A percentile compares a stretch with the other conserved stretches of the same genome.
Evolutionary conservation across 2,113 vertebrate species (phyloP).

Genomic region (Xenopus borealis): DNA sequence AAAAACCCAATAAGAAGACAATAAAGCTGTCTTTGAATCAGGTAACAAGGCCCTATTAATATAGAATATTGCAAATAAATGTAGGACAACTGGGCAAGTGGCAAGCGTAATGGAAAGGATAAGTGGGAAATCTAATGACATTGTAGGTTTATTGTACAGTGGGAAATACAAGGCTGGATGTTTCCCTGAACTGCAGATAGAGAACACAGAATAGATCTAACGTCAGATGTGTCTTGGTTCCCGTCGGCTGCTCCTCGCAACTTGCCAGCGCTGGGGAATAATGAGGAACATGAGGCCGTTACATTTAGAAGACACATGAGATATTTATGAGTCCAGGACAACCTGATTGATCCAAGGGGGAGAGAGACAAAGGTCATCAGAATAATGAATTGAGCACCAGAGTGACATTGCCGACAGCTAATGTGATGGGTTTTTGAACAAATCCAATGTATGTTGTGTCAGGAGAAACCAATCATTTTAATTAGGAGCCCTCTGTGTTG

Average conservation of each 20-base stretch:
- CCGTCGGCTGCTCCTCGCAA: background rate
- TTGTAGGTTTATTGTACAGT: too few species aligned
- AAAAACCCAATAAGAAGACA: too few species aligned
- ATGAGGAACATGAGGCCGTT: background rate
- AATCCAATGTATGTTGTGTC: slow-evolving; percentile 1
- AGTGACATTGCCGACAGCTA: slow-evolving; percentile 11
- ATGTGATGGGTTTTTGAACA: slow-evolving; percentile 14
- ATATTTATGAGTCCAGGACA: slow-evolving; percentile 18
- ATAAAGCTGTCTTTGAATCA: too few species aligned
- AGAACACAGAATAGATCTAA: background rate
- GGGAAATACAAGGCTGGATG: too few species aligned
- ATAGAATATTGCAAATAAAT: too few species aligned
- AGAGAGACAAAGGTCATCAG: slow-evolving; percentile 17
- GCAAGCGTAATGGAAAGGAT: too few species aligned
- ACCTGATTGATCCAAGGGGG: slow-evolving; percentile 8
- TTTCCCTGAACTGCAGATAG: background rate
- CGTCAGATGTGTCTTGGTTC: background rate
- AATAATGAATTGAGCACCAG: slow-evolving; percentile 25
- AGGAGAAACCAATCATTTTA: background rate
- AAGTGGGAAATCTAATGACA: too few species aligned
- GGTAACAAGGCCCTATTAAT: too few species aligned
- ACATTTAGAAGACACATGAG: background rate
- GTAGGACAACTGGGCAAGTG: too few species aligned
- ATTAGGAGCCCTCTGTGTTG: background rate
- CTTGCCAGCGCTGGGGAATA: background rate